Base-by-base conservation (phyloP, 2,888 invertebrate genomes). In the Arge pagana region DNA sequence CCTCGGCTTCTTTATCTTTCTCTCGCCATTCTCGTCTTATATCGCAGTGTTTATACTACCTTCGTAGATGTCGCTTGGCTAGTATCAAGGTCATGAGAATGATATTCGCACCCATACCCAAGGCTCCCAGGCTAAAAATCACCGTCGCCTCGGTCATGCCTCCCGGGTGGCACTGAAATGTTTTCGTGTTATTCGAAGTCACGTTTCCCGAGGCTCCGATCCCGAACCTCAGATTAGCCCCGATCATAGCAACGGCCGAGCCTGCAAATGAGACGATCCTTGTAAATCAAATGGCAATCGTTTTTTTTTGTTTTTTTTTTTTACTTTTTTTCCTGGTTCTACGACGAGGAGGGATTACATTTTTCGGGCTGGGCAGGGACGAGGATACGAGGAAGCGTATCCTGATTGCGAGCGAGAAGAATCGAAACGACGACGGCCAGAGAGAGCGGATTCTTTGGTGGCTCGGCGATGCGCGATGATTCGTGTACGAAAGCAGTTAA, bases 91-190 rank as follows among this genome's bases (percentile, higher is more conserved):
- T 83, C 89, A 91, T 91, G 48, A 92, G 83, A 24, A 88, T 85
- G 58, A 90, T 78, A 77, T 92, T 92, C 23, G 91, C 90, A 0
- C 86, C 85, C 83, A 91, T 89, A 52, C 91, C 91, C 57, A 91
- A 81, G 3, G 87, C 83, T 3, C 88, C 89, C 7, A 91, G 81
- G 41, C 88, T 85, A 65, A 90, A 84, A 61, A 90, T 84, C 13
- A 90, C 84, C 1, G 87, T 86, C 3, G 90, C 90, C 73, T 90
- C 89, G 2, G 89, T 87, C 16, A 87, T 86, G 52, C 89, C 90
- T 8, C 89, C 89, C 28, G 90, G 89, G 66, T 90, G 89, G 70
- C 90, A 90, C 70, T 87, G 86, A 76, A 88, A 85, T 56, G 86
- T 84, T 75, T 85, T 85, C 64, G 85, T 87, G 50, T 85, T 81